Evolutionary conservation across 2,113 vertebrate species (phyloP).

Genomic region (Furnarius figulus): DNA sequence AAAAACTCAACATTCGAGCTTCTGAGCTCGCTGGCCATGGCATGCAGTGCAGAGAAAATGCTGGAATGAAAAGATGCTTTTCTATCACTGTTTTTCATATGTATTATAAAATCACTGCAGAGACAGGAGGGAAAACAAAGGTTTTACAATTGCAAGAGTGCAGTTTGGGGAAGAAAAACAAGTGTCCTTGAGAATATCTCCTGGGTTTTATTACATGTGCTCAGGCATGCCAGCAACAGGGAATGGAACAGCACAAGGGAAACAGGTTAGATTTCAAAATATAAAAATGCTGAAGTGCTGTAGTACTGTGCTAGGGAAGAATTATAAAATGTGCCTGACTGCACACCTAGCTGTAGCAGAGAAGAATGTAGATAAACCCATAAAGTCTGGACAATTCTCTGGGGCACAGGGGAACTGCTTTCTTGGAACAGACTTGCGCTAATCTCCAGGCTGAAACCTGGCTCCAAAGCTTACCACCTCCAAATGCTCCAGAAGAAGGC

Average conservation of each 20-base stretch:
- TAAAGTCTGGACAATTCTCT: neutral
- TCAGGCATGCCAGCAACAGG: neutral
- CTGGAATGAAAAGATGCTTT: conserved; percentile 23
- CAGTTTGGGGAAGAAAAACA: conserved; percentile 6
- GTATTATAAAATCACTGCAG: neutral
- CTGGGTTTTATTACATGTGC: neutral
- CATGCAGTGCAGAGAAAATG: neutral
- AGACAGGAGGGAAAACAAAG: neutral
- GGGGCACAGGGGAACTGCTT: neutral
- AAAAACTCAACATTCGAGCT: neutral
- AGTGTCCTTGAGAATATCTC: conserved; percentile 41
- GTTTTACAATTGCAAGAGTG: conserved; percentile 11
- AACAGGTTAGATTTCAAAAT: neutral
- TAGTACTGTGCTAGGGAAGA: neutral
- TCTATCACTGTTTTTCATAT: neutral
- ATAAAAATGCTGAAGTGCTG: neutral
- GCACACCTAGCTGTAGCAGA: conserved; percentile 3
- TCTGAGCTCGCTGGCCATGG: neutral
- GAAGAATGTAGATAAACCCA: conserved; percentile 11
- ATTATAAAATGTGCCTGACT: conserved; percentile 5
- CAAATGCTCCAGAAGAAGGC: neutral
- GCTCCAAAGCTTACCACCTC: neutral
- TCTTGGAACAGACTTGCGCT: neutral
- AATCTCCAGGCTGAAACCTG: neutral
- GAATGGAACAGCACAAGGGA: neutral